These are phyloP conservation scores for Doryteuthis pealeii DNA, from an alignment of 1,140 invertebrate species.

Conservation along the genomic window DNA sequence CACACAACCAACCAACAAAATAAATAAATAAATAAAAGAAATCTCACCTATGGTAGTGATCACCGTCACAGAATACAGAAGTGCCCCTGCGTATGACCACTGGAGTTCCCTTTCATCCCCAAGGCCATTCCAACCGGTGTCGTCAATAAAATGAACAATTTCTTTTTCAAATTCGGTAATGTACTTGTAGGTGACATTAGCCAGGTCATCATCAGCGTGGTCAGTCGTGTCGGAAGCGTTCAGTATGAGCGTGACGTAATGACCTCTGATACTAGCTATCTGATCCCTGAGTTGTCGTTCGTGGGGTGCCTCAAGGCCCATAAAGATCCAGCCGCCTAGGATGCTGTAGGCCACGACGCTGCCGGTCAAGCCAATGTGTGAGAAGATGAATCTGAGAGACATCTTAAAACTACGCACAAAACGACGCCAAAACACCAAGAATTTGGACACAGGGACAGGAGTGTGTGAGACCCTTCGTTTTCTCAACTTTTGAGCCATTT, in stretches of 20 bases:
- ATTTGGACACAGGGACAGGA: neutral
- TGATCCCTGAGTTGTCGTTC: constrained; percentile 16
- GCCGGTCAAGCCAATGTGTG: constrained; percentile 34
- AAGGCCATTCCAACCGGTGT: constrained; percentile 64
- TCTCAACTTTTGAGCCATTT: too few species aligned
- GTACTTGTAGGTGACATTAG: neutral
- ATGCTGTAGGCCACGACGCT: constrained; percentile 27
- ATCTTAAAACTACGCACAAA: constrained; percentile 22
- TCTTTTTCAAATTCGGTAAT: constrained; percentile 65
- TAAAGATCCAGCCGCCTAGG: constrained; percentile 25
- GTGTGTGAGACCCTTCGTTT: too few species aligned
- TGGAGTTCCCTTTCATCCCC: constrained; percentile 64
- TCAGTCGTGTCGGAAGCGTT: neutral
- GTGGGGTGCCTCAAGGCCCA: constrained; percentile 21
- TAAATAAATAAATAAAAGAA: too few species aligned
- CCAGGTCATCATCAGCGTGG: neutral
- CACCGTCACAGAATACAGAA: constrained; percentile 80
- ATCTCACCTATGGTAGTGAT: constrained; percentile 81
- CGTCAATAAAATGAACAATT: constrained; percentile 68
- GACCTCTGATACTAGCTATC: constrained; percentile 5
- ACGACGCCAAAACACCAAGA: constrained; percentile 5
- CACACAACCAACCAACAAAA: too few species aligned
- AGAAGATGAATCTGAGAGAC: constrained; percentile 31
- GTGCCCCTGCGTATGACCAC: constrained; percentile 80
- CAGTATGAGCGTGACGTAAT: neutral